Conservation (phyloP, 2,888 invertebrate species). For the Unio delphinus region DNA sequence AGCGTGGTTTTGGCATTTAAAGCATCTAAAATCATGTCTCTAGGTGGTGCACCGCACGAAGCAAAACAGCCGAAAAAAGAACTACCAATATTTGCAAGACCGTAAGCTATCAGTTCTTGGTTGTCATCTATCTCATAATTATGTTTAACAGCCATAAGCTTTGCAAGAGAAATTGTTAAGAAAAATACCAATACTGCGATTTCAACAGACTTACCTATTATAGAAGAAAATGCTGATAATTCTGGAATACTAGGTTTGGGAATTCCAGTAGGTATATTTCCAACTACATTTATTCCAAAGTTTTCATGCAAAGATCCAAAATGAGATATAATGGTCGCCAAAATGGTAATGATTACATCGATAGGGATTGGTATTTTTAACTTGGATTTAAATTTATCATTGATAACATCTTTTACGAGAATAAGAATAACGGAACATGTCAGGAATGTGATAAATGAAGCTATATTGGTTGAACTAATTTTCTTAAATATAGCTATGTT, state of each 20-base stretch:
- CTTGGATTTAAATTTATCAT: constrained; percentile 50
- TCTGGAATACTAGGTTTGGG: constrained; percentile 52
- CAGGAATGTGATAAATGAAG: constrained; percentile 79
- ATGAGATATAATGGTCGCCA: constrained; percentile 55
- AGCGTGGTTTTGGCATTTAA: constrained; percentile 62
- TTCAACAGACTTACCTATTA: constrained; percentile 38
- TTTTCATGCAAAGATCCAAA: constrained; percentile 36
- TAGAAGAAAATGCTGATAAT: constrained; percentile 9
- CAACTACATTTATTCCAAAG: constrained; percentile 44
- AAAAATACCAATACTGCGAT: constrained; percentile 56
- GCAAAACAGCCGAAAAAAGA: constrained; percentile 71
- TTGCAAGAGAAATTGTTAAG: constrained; percentile 63
- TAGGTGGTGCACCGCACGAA: constrained; percentile 66
- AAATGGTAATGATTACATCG: constrained; percentile 60
- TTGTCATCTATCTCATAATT: constrained; percentile 67
- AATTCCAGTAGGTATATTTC: constrained; percentile 57
- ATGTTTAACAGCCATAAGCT: constrained; percentile 66
- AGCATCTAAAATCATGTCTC: constrained; percentile 54
- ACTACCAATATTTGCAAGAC: constrained; percentile 62
- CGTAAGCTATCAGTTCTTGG: constrained; percentile 71
- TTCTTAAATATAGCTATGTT: constrained; percentile 76
- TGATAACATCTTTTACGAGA: constrained; percentile 70
- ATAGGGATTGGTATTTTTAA: constrained; percentile 63
- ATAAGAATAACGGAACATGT: constrained; percentile 79
- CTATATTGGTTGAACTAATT: constrained; percentile 77